Percentiles rank a stretch among this genome's conserved stretches.
phyloP scores from a whole-genome alignment of 1,140 invertebrate species.

The Streblospio benedicti region DNA sequence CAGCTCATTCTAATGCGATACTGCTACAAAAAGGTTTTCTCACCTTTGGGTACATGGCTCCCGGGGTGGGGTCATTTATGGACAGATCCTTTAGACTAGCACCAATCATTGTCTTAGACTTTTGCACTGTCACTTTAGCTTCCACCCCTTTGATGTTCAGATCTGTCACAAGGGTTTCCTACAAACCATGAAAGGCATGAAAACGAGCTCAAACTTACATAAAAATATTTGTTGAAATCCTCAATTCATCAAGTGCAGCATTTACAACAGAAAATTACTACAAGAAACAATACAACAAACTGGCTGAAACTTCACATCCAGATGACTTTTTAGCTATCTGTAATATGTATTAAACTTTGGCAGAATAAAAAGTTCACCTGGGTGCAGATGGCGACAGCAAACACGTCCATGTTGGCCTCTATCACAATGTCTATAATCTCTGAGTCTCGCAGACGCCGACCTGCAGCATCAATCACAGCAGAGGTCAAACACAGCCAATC shows the following conservation, averaged over 20 bases:
- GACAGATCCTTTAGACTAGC: conserved; percentile 63
- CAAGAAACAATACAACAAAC: too few relatives aligned
- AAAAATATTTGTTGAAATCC: neutral
- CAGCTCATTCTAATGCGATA: too few relatives aligned
- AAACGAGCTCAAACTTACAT: neutral
- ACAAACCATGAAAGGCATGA: too few relatives aligned
- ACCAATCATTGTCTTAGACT: conserved; percentile 64
- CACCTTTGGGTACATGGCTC: conserved; percentile 66
- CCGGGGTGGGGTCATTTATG: conserved; percentile 63
- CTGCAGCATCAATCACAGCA: neutral
- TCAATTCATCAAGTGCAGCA: neutral
- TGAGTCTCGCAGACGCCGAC: conserved; percentile 14
- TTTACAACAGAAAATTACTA: neutral
- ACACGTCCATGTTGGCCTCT: conserved; percentile 32
- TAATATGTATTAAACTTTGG: too few relatives aligned
- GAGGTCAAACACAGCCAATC: neutral
- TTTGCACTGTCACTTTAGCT: conserved; percentile 51
- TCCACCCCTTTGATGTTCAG: too few relatives aligned
- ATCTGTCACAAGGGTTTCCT: too few relatives aligned
- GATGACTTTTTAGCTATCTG: too few relatives aligned
- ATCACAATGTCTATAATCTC: conserved; percentile 37
- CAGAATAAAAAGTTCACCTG: too few relatives aligned
- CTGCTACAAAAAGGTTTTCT: too few relatives aligned
- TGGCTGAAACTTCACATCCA: too few relatives aligned
- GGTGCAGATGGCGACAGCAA: conserved; percentile 38